Evolutionary conservation across 2,113 vertebrate species (phyloP), one percentile per base, ranked within the genome.

Genomic region (Amphiprion ocellaris): DNA sequence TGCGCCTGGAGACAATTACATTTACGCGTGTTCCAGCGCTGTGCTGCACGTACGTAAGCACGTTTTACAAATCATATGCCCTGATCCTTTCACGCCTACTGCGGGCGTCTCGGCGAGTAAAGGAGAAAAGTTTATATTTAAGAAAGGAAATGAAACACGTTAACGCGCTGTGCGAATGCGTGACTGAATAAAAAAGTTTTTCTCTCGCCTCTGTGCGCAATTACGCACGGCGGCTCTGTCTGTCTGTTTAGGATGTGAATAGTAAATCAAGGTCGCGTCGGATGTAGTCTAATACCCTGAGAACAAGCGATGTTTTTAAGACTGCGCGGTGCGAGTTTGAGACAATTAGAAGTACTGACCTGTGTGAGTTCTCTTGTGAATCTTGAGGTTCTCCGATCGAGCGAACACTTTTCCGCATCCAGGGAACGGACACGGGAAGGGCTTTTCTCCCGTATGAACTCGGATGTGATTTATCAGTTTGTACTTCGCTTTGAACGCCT

Each of bases 401-500:
- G 97, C 97, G 83, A 99, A 99, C 81, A 99, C 97, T 91, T 99
- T 98, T 37, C 97, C 97, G 81, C 97, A 98, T 16, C 96, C 97
- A 0, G 97, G 97, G 90, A 98, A 98, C 1, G 97, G 97, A 84
- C 97, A 98, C 12, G 97, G 97, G 80, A 98, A 98, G 10, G 97
- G 97, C 89, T 98, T 98, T 86, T 99, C 96, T 71, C 97, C 97
- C 11, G 96, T 98, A 90, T 99, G 97, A 77, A 98, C 97, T 83
- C 97, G 94, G 94, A 99, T 99, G 90, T 98, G 97, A 85, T 99
- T 98, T 71, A 99, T 96, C 74, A 99, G 96, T 94, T 99, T 99
- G 94, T 99, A 99, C 92, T 98, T 99, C 83, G 97, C 97, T 91
- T 99, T 99, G 94, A 99, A 99, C 62, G 98, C 97, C 46, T 99